These are phyloP conservation scores for Cryptocephalus primarius DNA, from an alignment of 2,888 invertebrate species.

Conservation along the genomic window DNA sequence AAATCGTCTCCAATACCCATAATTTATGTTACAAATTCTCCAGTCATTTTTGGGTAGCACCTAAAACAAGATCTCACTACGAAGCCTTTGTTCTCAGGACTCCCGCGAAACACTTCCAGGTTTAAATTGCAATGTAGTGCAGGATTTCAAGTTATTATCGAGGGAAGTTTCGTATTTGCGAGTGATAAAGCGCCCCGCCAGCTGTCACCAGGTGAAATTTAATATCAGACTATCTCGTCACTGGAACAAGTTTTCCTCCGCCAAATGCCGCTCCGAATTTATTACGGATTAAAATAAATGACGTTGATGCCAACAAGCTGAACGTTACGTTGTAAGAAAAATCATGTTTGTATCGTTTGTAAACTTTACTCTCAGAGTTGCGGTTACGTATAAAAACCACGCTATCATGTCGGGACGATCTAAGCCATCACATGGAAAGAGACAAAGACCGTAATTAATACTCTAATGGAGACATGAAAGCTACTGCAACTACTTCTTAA, in stretches of 20 bases:
- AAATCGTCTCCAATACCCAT: too few relatives aligned
- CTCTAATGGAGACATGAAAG: too few relatives aligned
- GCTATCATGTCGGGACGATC: too few relatives aligned
- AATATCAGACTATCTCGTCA: slow-evolving; percentile 32
- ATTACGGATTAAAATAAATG: slow-evolving; percentile 14
- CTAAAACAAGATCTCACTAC: too few relatives aligned
- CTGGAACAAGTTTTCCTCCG: slow-evolving; percentile 11
- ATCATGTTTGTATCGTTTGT: slow-evolving; percentile 3
- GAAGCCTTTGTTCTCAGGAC: too few relatives aligned
- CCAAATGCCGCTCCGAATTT: slow-evolving; percentile 17
- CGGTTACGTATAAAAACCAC: neutral
- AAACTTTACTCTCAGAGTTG: neutral
- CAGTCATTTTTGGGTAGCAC: too few relatives aligned
- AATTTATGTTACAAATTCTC: too few relatives aligned
- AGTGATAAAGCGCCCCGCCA: slow-evolving; percentile 37
- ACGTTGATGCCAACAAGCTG: too few relatives aligned
- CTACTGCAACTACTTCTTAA: too few relatives aligned
- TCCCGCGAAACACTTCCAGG: neutral
- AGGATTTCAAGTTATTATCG: slow-evolving; percentile 1
- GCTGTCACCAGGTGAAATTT: slow-evolving; percentile 41
- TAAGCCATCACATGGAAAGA: too few relatives aligned
- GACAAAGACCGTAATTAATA: too few relatives aligned
- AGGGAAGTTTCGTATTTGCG: slow-evolving; percentile 26
- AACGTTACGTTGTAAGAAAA: too few relatives aligned
- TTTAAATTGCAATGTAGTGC: neutral